Base-by-base conservation (phyloP, 2,113 vertebrate species). In the Rhabdomys dilectus region DNA sequence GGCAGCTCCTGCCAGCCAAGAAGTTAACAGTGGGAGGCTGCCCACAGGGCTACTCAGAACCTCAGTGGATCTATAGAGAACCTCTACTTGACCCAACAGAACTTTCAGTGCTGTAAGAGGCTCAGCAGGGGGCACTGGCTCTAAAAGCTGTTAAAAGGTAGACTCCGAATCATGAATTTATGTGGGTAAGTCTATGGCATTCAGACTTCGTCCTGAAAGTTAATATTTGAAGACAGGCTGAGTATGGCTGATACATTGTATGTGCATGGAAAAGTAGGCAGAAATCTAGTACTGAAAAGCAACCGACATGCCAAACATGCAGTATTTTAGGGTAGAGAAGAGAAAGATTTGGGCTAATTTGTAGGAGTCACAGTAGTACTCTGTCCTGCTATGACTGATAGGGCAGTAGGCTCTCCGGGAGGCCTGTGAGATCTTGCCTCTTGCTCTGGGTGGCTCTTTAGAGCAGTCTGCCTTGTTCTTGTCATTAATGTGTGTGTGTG, bases 311-410 rank as follows among this genome's bases (percentile, higher is more conserved):
- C 11, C 5, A 84, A 51, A 93, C 39, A 70, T 80, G 51, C 89
- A 92, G 45, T 39, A 88, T 81, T 91, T 96, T 86, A 53, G 22
- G 72, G 76, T 42, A 70, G 12, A 94, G 68, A 24, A 66, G 82
- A 80, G n/a, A 45, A 89, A 26, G 48, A 58, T 72, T 53, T 51
- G n/a, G 68, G 24, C 15, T 62, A 91, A 77, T 45, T 7, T 76
- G 45, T 88, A 53, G 88, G 36, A 62, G 53, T 29, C n/a, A 77
- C 51, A 22, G 48, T 15, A 13, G 26, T 7, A 29, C 34, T 39
- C 89, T 53, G 26, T 92, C 17, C 31, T 26, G 22, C 36, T 70
- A 21, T 36, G 42, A 73, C 15, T 5, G 42, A 39, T 42, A 17
- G 4, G 62, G 5, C 31, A 4, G 2, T 7, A 10, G 5, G 7